Percentiles rank a stretch among this genome's conserved stretches.
phyloP scores from a whole-genome alignment of 2,113 vertebrate genomes.

The Menidia beryllina region DNA sequence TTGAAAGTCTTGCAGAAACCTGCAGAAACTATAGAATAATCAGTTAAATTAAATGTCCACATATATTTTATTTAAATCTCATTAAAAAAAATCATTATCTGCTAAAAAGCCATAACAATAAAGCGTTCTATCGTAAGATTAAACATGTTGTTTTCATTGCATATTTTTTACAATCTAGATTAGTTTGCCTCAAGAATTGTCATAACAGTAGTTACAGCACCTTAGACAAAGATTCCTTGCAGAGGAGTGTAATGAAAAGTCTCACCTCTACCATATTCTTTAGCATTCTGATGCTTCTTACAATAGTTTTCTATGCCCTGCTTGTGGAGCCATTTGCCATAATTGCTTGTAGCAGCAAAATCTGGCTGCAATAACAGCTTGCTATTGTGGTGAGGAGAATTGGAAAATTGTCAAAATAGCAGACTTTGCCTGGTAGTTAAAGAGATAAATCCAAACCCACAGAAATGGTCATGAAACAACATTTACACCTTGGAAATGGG shows the following conservation, averaged over 20 bases:
- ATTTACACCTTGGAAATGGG: constrained; percentile 25
- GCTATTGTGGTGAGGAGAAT: constrained; percentile 70
- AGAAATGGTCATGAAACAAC: constrained; percentile 26
- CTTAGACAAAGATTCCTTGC: constrained; percentile 58
- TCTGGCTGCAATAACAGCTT: constrained; percentile 60
- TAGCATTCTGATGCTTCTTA: constrained; percentile 62
- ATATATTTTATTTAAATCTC: too few species aligned
- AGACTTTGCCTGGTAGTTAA: constrained; percentile 52
- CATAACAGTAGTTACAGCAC: constrained; percentile 55
- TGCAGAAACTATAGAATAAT: constrained; percentile 25
- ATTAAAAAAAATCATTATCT: neutral
- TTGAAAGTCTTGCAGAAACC: too few species aligned
- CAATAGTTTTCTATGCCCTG: constrained; percentile 71
- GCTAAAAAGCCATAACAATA: constrained; percentile 6
- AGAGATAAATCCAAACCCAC: constrained; percentile 45
- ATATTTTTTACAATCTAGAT: constrained; percentile 51
- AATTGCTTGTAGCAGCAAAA: constrained; percentile 75
- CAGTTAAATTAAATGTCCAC: too few species aligned
- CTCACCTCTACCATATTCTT: constrained; percentile 74
- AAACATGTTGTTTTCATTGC: constrained; percentile 59
- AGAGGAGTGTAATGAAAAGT: constrained; percentile 58
- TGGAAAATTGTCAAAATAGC: constrained; percentile 65
- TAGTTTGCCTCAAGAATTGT: constrained; percentile 55
- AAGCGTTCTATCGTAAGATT: constrained; percentile 32
- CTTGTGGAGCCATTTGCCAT: constrained; percentile 60